Evolutionary conservation across 2,888 invertebrate species (phyloP).

Genomic region (Carcina quercana): DNA sequence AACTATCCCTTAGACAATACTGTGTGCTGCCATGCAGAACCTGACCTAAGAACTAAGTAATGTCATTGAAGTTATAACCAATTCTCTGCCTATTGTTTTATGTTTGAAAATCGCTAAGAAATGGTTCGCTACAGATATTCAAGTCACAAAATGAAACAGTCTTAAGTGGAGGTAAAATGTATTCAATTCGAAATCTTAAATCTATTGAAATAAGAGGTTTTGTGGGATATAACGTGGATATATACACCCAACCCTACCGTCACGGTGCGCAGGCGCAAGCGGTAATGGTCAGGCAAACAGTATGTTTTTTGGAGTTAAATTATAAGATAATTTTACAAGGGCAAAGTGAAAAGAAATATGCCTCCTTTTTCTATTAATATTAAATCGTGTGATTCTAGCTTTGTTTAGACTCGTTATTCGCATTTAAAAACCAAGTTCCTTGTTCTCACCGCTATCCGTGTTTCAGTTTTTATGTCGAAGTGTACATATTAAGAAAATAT

Average conservation of each 20-base stretch:
- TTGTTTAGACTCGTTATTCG: too few species aligned
- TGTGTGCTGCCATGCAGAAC: constrained; percentile 44
- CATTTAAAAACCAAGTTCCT: too few species aligned
- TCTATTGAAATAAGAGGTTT: constrained; percentile 28
- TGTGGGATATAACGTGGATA: too few species aligned
- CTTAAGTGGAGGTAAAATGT: constrained; percentile 1
- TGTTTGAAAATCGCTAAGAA: neutral
- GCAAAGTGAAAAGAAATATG: constrained; percentile 20
- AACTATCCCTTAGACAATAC: constrained; percentile 36
- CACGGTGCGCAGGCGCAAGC: constrained; percentile 47
- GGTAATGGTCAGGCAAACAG: constrained; percentile 58
- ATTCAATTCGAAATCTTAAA: constrained; percentile 12
- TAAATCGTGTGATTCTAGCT: too few species aligned
- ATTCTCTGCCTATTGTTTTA: constrained; percentile 9
- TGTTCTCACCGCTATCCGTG: too few species aligned
- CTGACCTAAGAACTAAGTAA: constrained; percentile 25
- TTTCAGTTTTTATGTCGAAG: too few species aligned
- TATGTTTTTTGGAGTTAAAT: constrained; percentile 25
- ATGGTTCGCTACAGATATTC: neutral
- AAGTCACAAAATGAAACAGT: constrained; percentile 1
- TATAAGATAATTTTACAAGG: constrained; percentile 18
- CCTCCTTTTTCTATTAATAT: too few species aligned
- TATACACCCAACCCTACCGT: constrained; percentile 59
- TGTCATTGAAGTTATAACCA: constrained; percentile 8
- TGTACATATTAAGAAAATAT: too few species aligned